phyloP scores from a whole-genome alignment of 1,140 invertebrate genomes.

The Heterodera carotae region DNA sequence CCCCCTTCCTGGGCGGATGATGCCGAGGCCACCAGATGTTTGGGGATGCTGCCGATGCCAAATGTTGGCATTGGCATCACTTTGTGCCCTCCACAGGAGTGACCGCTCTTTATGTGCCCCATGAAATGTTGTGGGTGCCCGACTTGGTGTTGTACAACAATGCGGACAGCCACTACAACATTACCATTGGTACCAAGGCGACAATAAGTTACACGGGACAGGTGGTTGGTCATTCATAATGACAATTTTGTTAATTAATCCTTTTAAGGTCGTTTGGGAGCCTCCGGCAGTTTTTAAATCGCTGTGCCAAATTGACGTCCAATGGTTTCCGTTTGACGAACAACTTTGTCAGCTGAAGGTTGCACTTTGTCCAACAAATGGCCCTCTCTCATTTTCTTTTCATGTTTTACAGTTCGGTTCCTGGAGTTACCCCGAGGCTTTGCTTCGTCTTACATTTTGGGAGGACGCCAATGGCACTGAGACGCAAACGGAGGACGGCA shows the following conservation, averaged over 20 bases:
- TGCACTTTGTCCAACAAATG: background rate
- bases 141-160: conserved; percentile 71
- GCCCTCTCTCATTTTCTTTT: background rate
- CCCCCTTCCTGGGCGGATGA: no score
- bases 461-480: conserved; percentile 34
- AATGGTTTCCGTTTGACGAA: conserved; percentile 81
- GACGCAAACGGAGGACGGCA: conserved; percentile 50
- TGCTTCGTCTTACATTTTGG: conserved; percentile 44
- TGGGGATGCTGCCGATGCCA: no score
- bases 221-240: conserved; percentile 32
- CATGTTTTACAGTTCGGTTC: conserved; percentile 77
- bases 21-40: no score
- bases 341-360: conserved; percentile 84
- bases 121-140: conserved; percentile 77
- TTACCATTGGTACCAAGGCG: conserved; percentile 70
- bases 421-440: conserved; percentile 84
- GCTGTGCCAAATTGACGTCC: conserved; percentile 87
- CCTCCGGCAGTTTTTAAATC: conserved; percentile 97
- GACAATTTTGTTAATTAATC: background rate
- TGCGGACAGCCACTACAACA: conserved; percentile 70
- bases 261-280: conserved; percentile 82
- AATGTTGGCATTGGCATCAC: background rate
- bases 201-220: conserved; percentile 78
- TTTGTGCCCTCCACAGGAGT: conserved; percentile 19
- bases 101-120: conserved; percentile 49